Base-by-base conservation (phyloP, 2,113 vertebrate genomes). In the Strix uralensis region DNA sequence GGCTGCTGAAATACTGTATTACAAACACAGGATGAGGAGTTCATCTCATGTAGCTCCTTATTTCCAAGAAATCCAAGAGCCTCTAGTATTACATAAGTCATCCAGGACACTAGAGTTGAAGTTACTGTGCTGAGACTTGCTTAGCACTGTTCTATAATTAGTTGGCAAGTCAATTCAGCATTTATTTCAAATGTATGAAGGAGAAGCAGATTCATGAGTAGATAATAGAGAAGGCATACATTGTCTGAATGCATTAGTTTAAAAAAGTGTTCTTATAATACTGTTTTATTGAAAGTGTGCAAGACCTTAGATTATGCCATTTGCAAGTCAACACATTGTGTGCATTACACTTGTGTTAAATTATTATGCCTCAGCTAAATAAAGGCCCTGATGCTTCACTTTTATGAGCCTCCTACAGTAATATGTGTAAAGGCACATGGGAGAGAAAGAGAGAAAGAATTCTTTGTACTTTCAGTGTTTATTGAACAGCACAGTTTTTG, bases 61-160 rank as follows among this genome's bases (percentile, higher is more conserved):
- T 83, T 93, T 95, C 87, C 82, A 93, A 91, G 88, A 94, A 97
- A 94, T 92, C 34, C 69, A 91, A 90, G 30, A 30, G 46, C n/a
- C 20, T 81, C 29, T 88, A 42, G 36, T 86, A 21, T 83, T 94
- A 65, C 11, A 9, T 38, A 81, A 79, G 58, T 83, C 77, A 91
- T 30, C 17, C 20, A 55, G 67, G 36, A 83, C 38, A 59, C 36
- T 61, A 23, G 15, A 77, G 42, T 27, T 87, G 40, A 85, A 72
- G 54, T 69, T 72, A 38, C 26, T 83, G 34, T 65, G 59, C 67
- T 69, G 49, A 71, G 52, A 36, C 61, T 74, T 86, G 58, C 63
- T 84, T 77, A 78, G 27, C 38, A 65, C 47, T 69, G 62, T 63
- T 81, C 69, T 90, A 52, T 96, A 91, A 79, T 94, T 92, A 97